Percentiles rank a stretch among this genome's conserved stretches.
These are phyloP conservation scores for Dynastes tityus DNA, from an alignment of 2,888 invertebrate genomes.

Conservation along the genomic window DNA sequence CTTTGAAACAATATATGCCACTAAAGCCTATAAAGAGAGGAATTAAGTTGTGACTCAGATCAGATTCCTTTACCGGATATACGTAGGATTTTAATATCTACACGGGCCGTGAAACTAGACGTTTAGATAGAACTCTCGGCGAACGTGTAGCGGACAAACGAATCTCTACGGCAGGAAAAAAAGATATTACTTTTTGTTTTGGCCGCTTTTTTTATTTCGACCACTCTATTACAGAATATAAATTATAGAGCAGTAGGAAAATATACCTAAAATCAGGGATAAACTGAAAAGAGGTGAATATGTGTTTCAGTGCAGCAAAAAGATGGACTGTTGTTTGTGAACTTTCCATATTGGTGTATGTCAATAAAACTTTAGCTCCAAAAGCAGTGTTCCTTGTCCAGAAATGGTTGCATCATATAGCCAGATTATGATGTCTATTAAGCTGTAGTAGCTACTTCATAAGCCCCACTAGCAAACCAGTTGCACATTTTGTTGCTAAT, in stretches of 20 bases:
- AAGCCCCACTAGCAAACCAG: too few relatives aligned
- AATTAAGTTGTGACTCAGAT: slow-evolving; percentile 40
- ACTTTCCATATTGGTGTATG: slow-evolving; percentile 51
- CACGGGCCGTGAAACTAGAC: slow-evolving; percentile 49
- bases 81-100: slow-evolving; percentile 52
- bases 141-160: slow-evolving; percentile 56
- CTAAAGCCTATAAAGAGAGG: slow-evolving; percentile 42
- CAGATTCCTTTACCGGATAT: too few relatives aligned
- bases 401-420: slow-evolving; percentile 5
- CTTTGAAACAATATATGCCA: slow-evolving; percentile 39
- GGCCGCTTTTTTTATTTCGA: slow-evolving; percentile 50
- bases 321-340: slow-evolving; percentile 55
- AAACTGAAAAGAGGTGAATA: slow-evolving; percentile 55
- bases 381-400: slow-evolving; percentile 36
- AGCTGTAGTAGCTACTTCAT: too few relatives aligned
- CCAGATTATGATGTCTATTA: too few relatives aligned
- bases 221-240: too few relatives aligned
- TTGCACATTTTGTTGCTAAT: too few relatives aligned
- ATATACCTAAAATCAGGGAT: slow-evolving; percentile 50
- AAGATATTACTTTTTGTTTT: slow-evolving; percentile 51
- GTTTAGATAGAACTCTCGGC: slow-evolving; percentile 52
- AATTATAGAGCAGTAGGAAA: too few relatives aligned
- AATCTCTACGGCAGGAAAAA: slow-evolving; percentile 46
- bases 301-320: slow-evolving; percentile 53
- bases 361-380: slow-evolving; percentile 57